Conservation (phyloP, 2,113 vertebrate genomes). For the Scopus umbretta region DNA sequence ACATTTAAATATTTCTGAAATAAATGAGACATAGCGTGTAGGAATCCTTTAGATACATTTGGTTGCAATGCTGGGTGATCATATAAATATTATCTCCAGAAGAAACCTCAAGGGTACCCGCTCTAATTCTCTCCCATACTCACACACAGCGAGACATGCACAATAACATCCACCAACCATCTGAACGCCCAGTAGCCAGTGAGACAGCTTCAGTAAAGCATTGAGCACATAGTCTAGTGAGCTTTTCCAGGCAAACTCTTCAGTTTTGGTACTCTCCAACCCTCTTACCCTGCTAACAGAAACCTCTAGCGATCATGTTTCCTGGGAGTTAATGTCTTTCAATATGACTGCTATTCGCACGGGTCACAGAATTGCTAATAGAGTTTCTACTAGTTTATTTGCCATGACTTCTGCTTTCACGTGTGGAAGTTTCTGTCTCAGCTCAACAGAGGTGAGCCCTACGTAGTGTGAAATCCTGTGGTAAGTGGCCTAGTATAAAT, state of each 20-base stretch:
- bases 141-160: not conserved
- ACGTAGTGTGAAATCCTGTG: not conserved
- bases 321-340: not conserved
- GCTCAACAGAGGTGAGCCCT: not conserved
- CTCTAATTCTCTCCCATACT: not conserved
- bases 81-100: not conserved
- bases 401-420: not conserved
- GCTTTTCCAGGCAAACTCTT: not conserved
- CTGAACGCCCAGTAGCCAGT: not conserved
- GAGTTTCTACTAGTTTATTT: not conserved
- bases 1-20: not conserved
- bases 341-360: not conserved
- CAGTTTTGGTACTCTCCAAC: not conserved
- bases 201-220: not conserved
- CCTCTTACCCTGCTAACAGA: not conserved
- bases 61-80: not conserved
- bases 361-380: not conserved
- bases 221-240: not conserved
- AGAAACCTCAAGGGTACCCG: not conserved
- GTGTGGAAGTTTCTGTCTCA: not conserved
- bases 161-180: not conserved
- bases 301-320: not conserved
- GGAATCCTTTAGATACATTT: not conserved
- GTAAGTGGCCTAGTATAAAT: not conserved
- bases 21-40: not conserved